phyloP scores from a whole-genome alignment of 2,113 vertebrate genomes.

The Felis chaus region DNA sequence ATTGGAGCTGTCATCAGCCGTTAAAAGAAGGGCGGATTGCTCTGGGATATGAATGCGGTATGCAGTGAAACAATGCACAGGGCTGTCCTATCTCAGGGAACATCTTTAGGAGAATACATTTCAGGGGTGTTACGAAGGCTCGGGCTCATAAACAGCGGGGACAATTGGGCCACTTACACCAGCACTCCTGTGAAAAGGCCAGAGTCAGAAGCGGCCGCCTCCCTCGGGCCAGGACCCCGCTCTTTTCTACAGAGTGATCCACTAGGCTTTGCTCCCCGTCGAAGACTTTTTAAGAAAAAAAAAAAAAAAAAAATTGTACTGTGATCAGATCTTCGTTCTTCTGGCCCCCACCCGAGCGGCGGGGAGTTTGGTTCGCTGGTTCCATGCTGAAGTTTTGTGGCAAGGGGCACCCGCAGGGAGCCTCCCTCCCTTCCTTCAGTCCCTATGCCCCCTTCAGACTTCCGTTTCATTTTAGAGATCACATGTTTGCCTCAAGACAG shows the following conservation, averaged over 20 bases:
- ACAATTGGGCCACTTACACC: slow-evolving; percentile 67
- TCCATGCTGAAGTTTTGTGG: accelerated
- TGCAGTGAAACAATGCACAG: slow-evolving; percentile 82
- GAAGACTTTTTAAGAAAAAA: neutral
- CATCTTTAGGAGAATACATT: slow-evolving; percentile 86
- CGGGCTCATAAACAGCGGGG: slow-evolving; percentile 82
- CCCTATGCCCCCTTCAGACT: neutral
- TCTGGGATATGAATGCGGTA: slow-evolving; percentile 81
- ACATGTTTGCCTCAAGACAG: accelerated
- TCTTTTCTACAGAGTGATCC: accelerated
- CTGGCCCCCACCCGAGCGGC: accelerated
- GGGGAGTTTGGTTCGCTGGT: accelerated
- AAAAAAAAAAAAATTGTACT: accelerated
- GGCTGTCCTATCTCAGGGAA: slow-evolving; percentile 85
- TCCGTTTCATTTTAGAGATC: neutral
- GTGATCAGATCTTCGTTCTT: neutral
- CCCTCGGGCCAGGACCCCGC: neutral
- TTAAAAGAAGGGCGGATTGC: slow-evolving; percentile 86
- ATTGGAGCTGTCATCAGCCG: slow-evolving; percentile 89
- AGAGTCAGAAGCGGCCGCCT: accelerated
- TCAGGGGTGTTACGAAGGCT: slow-evolving; percentile 75
- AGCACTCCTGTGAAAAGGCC: neutral
- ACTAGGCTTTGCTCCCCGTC: neutral
- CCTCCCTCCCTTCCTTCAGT: accelerated
- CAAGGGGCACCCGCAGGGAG: accelerated